These are phyloP conservation scores for Calliphora vicina DNA, from an alignment of 1,140 invertebrate species.

Conservation along the genomic window DNA sequence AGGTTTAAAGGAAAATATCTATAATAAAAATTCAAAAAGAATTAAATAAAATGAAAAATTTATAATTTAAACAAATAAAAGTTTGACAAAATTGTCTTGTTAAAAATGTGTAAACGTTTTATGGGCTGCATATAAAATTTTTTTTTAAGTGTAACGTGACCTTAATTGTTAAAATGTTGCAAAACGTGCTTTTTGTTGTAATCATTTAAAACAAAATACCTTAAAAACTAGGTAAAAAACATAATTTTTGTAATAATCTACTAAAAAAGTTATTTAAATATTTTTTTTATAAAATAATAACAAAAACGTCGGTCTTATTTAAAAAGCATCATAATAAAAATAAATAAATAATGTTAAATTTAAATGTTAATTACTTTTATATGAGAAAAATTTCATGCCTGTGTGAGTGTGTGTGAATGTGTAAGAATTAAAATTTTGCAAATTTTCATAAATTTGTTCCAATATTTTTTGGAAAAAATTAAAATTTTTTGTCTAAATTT, in stretches of 20 bases:
- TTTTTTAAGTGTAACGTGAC: slow-evolving; percentile 20
- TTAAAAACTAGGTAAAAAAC: background rate
- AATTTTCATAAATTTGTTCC: background rate
- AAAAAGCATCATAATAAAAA: background rate
- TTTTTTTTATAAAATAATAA: background rate
- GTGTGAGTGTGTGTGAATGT: background rate
- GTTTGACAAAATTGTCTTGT: background rate
- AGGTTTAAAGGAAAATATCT: background rate
- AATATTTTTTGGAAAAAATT: too few species aligned
- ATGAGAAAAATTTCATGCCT: background rate
- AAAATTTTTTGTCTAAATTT: too few species aligned
- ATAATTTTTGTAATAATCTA: background rate
- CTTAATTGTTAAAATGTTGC: slow-evolving; percentile 23
- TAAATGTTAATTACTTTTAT: background rate
- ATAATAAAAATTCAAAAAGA: background rate
- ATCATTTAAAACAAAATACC: background rate
- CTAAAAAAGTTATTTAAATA: background rate
- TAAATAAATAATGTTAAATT: background rate
- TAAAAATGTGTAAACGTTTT: too few species aligned
- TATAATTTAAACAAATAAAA: background rate
- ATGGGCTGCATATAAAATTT: background rate
- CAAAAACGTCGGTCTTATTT: background rate
- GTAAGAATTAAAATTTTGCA: background rate
- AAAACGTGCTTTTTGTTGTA: background rate
- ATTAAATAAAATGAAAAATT: background rate